These are phyloP conservation scores for Holacanthus passer DNA, from an alignment of 2,113 vertebrate species.

Conservation along the genomic window DNA sequence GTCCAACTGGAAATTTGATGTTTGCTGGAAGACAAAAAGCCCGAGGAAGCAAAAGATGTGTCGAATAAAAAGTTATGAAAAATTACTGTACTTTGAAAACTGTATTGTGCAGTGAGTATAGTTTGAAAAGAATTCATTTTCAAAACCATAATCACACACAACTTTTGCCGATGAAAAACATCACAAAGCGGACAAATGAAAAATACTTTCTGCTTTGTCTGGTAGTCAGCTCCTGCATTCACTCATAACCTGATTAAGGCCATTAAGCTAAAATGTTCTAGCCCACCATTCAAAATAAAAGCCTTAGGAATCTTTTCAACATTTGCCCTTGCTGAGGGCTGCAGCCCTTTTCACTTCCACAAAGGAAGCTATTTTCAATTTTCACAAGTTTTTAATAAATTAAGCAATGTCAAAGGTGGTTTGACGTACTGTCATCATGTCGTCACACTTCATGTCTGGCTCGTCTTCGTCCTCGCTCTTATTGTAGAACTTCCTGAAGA, in stretches of 20 bases:
- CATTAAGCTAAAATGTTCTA: not conserved
- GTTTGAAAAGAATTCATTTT: not conserved
- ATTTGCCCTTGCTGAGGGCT: not conserved
- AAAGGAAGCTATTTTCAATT: slow-evolving; percentile 8
- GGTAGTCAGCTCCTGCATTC: not conserved
- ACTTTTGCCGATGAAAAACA: not conserved
- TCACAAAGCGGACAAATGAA: not conserved
- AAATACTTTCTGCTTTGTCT: not conserved
- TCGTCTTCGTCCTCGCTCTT: slow-evolving; percentile 97
- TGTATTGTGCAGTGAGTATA: not conserved
- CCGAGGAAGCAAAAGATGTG: not conserved
- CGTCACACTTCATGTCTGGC: slow-evolving; percentile 98
- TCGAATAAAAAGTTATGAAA: not conserved
- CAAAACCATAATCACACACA: not conserved
- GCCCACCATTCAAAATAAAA: slow-evolving; percentile 12
- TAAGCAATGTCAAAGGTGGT: not conserved
- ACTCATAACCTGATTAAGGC: slow-evolving; percentile 14
- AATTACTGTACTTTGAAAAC: not conserved
- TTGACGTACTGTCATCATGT: slow-evolving; percentile 95
- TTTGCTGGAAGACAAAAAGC: not conserved
- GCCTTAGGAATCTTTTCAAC: slow-evolving; percentile 16
- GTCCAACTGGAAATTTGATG: not conserved
- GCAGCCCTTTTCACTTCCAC: not conserved
- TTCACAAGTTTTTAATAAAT: not conserved
- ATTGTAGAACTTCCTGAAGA: slow-evolving; percentile 99